Evolutionary conservation across 1,140 invertebrate species (phyloP), one percentile per base, ranked within the genome.

Genomic region (Lycorma delicatula): DNA sequence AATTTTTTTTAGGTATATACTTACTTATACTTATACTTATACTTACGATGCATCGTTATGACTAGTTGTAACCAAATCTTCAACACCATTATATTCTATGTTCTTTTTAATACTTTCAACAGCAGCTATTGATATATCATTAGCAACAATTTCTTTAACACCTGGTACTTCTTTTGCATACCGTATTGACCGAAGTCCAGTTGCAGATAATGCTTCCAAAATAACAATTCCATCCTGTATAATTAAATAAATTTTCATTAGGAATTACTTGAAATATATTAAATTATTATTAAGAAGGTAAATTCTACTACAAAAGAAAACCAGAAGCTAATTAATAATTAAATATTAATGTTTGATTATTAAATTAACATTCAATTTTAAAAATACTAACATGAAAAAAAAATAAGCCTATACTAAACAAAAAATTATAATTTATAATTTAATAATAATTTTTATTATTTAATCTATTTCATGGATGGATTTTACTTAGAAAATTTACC

Each of bases 181-280:
- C 22, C 97, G 80, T 63, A 99, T 90, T 38, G 95, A 97, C 31
- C 97, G 75, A 12, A 99, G 74, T 0, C 97, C 97, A 56, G 91
- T 91, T 7, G 97, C 97, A 34, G 96, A 89, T 38, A 99, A 73
- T 3, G 94, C 97, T 78, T 99, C 97, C 48, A 98, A 75, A 61
- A 99, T 84, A 26, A 73, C 76, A 36, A 91, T 71, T 11, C 84
- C 83, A 60, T 80, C 67, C 70, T 84, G 67, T 57, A 63, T 61
- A 55, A 50, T 44, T 50, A 63, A 46, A 60, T 13, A 23, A 5
- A 25, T 25, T 20, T 9, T 47, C 25, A 60, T 52, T 52, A 61
- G 44, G 12, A 48, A 48, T 56, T 26, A 18, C 7, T 34, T n/a
- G n/a, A n/a, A n/a, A 34, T 9, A 34, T 34, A 7, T 34, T 9